Base-by-base conservation (phyloP, 2,797 vertebrate genomes). In the Pachyuromys duprasi region DNA sequence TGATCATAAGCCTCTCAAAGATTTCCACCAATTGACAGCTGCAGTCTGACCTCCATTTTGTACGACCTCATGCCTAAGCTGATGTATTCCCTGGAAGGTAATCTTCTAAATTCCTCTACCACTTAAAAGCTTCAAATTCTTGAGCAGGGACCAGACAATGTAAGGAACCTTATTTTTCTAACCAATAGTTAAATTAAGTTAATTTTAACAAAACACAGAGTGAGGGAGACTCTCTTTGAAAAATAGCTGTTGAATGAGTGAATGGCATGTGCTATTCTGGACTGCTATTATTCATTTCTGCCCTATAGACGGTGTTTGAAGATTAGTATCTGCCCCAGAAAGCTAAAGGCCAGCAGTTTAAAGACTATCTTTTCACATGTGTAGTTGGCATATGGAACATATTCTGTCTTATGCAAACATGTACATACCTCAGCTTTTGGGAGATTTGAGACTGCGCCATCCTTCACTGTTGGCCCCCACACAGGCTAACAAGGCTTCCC, bases 301-400 rank as follows among this genome's bases (percentile, higher is more conserved):
- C 57, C 62, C 72, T 78, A n/a, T 0, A 65, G 22, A 95, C 90
- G 22, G 67, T 79, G 28, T 86, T 90, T 93, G 62, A 95, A 88
- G n/a, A 75, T 39, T 5, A 86, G 78, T 49, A 86, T 83, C 84
- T 86, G 11, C 62, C 67, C 49, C 53, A 4, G 72, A 94, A 96
- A 88, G 76, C 86, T 90, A 95, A 95, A 80, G 7, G 74, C 36
- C 26, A 69, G 55, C 79, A 91, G 42, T 81, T 90, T 36, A 45
- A 69, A 89, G 5, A 57, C 24, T 20, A 62, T 42, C 39, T 88
- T 53, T 95, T 79, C 69, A 75, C 1, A 81, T 45, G 70, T 70
- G 57, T 6, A 53, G 36, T 4, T 81, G 72, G 60, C 24, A 79
- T 31, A 76, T 33, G 82, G 33, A 18, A 36, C 36, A 80, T 3